These are phyloP conservation scores for Camponotus vicinus DNA, from an alignment of 1,140 invertebrate species.

Conservation along the genomic window DNA sequence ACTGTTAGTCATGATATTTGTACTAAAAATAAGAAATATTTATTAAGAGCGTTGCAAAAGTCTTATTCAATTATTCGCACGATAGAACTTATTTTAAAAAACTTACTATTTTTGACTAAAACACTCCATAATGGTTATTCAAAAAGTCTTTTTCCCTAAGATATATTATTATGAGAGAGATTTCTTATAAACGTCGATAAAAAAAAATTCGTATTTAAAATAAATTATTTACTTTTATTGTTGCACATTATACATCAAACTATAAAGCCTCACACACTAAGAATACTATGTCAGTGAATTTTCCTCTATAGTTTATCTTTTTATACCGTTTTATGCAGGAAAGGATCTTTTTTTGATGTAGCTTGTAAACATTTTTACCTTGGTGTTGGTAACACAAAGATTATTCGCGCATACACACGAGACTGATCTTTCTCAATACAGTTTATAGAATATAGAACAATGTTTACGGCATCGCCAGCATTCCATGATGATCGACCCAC, in stretches of 20 bases:
- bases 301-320: neutral
- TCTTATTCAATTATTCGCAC: neutral
- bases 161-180: neutral
- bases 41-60: neutral
- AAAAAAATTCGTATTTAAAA: neutral
- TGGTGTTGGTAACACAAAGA: constrained; percentile 1
- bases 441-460: constrained; percentile 17
- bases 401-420: constrained; percentile 5
- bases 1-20: neutral
- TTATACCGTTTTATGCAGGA: neutral
- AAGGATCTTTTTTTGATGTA: neutral
- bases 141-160: neutral
- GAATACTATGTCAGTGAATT: neutral
- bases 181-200: neutral
- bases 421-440: neutral
- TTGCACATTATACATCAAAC: neutral
- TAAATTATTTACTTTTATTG: neutral
- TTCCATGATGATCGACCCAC: constrained; percentile 8
- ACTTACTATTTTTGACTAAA: neutral
- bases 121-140: neutral
- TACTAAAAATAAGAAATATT: neutral
- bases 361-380: constrained; percentile 22
- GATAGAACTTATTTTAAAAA: neutral
- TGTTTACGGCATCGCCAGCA: constrained; percentile 13
- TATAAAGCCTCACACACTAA: neutral